These are phyloP conservation scores for Ariopsis seemanni DNA, from an alignment of 2,113 vertebrate species.

Conservation along the genomic window DNA sequence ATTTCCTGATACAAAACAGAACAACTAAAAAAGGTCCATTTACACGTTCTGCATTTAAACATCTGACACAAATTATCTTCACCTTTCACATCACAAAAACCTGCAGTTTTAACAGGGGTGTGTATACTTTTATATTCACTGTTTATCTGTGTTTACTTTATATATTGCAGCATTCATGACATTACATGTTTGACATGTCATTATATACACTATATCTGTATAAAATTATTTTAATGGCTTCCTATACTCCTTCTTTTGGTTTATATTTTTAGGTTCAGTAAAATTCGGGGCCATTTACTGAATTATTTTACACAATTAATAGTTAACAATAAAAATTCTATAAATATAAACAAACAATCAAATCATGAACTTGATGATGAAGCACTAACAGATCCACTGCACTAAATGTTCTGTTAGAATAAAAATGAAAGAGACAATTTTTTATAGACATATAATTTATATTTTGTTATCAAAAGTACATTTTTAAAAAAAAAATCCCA, in stretches of 20 bases:
- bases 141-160: too few relatives aligned
- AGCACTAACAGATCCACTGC: not conserved
- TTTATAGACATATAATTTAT: not conserved
- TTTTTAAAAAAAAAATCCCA: not conserved
- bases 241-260: not conserved
- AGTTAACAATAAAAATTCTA: not conserved
- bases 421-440: not conserved
- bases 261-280: not conserved
- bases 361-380: not conserved
- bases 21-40: too few relatives aligned
- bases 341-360: not conserved
- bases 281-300: not conserved
- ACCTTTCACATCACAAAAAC: too few relatives aligned
- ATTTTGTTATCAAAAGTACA: conserved; percentile 20
- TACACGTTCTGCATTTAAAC: too few relatives aligned
- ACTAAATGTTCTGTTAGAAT: not conserved
- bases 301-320: not conserved
- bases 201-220: not conserved
- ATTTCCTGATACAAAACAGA: too few relatives aligned
- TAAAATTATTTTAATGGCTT: not conserved
- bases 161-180: not conserved
- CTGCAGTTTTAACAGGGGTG: too few relatives aligned
- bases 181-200: not conserved
- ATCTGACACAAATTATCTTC: too few relatives aligned
- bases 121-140: too few relatives aligned